A percentile compares a stretch with the other conserved stretches of the same genome.
These are phyloP conservation scores for Perizoma affinitatum DNA, from an alignment of 2,888 invertebrate species.

Conservation along the genomic window DNA sequence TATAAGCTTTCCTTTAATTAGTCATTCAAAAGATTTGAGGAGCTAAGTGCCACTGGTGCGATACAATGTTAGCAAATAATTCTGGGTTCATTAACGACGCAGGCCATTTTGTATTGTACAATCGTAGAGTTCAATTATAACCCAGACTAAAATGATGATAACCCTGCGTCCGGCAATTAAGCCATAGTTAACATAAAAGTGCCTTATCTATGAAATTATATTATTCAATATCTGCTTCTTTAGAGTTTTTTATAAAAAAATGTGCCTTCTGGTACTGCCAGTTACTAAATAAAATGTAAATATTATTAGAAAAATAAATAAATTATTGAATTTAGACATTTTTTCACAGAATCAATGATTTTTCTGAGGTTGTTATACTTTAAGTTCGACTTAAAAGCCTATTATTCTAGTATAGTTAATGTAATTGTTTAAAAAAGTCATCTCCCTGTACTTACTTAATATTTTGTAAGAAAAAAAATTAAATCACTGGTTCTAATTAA, in stretches of 20 bases:
- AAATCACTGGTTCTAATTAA: neutral
- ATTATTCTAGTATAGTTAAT: neutral
- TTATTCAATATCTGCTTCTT: constrained; percentile 17
- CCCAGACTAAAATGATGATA: too few relatives aligned
- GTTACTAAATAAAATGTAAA: constrained; percentile 75
- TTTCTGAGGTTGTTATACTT: neutral
- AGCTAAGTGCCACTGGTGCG: too few relatives aligned
- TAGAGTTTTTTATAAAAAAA: constrained; percentile 36
- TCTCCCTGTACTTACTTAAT: constrained; percentile 56
- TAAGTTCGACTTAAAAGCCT: neutral
- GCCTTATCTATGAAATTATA: constrained; percentile 17
- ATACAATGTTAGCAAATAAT: too few relatives aligned
- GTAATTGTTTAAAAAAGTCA: constrained; percentile 25
- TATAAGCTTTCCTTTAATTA: too few relatives aligned
- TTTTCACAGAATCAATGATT: constrained; percentile 60
- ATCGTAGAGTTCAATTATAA: too few relatives aligned
- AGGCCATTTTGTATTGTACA: too few relatives aligned
- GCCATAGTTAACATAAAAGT: neutral
- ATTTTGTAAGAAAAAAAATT: constrained; percentile 34
- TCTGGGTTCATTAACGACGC: too few relatives aligned
- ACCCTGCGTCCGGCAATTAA: too few relatives aligned
- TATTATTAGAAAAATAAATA: constrained; percentile 52
- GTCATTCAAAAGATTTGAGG: neutral
- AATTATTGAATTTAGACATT: constrained; percentile 50
- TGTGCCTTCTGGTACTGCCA: constrained; percentile 80